These are phyloP conservation scores for Diabrotica balteata DNA, from an alignment of 2,888 invertebrate species.

Conservation along the genomic window DNA sequence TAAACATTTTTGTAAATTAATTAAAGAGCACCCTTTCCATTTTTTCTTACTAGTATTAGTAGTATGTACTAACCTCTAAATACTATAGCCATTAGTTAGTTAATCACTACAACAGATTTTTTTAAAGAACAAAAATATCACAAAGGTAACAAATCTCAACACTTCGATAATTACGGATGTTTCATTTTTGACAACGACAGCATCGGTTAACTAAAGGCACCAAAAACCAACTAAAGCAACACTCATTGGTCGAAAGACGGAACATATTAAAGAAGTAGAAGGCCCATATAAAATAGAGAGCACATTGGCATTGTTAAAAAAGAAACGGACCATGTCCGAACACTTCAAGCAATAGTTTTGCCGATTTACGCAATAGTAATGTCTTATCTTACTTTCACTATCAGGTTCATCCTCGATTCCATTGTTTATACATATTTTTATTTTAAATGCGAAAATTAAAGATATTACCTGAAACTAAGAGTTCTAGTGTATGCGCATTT, in stretches of 20 bases:
- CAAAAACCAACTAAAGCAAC: conserved; percentile 15
- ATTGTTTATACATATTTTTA: conserved; percentile 29
- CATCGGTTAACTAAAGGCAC: conserved; percentile 15
- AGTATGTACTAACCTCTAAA: conserved; percentile 49
- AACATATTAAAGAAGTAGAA: conserved; percentile 31
- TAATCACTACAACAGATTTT: background rate
- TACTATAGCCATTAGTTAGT: conserved; percentile 51
- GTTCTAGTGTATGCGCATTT: background rate
- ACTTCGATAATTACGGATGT: background rate
- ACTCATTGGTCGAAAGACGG: conserved; percentile 13
- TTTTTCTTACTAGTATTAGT: no score
- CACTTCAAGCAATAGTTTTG: conserved; percentile 48
- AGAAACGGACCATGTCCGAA: conserved; percentile 58
- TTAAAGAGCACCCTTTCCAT: no score
- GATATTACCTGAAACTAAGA: conserved; percentile 2
- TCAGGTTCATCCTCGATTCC: conserved; percentile 54
- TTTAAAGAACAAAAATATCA: background rate
- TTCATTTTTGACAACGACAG: conserved; percentile 1
- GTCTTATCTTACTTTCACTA: conserved; percentile 61
- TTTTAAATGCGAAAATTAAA: conserved; percentile 19
- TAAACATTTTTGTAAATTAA: no score
- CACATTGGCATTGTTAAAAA: conserved; percentile 58
- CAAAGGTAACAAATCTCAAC: background rate
- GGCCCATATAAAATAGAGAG: conserved; percentile 48
- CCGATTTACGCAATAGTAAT: conserved; percentile 51